These are phyloP conservation scores for Scaptomyza cyrtandrae DNA, from an alignment of 2,888 invertebrate genomes.

Conservation along the genomic window DNA sequence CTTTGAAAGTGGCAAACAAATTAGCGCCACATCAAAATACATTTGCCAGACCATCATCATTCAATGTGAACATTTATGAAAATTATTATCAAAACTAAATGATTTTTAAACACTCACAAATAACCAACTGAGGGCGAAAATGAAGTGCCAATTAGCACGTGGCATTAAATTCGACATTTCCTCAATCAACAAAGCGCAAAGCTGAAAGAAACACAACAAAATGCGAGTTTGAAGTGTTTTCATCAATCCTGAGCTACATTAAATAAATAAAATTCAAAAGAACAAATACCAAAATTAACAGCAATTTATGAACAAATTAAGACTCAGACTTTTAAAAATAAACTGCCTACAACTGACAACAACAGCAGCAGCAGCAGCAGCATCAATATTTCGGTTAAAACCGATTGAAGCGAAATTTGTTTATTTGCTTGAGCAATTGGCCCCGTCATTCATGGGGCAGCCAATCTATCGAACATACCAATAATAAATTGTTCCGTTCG, in stretches of 20 bases:
- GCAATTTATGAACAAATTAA: constrained; percentile 78
- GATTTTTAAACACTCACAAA: constrained; percentile 57
- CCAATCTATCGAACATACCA: constrained; percentile 60
- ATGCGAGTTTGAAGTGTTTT: constrained; percentile 57
- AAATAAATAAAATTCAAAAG: constrained; percentile 74
- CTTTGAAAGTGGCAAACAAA: constrained; percentile 39
- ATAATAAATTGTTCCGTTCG: constrained; percentile 75
- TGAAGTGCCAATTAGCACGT: constrained; percentile 59
- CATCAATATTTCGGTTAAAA: constrained; percentile 35
- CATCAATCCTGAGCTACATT: constrained; percentile 70
- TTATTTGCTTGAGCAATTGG: constrained; percentile 80
- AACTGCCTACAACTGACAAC: constrained; percentile 42
- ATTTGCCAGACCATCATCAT: constrained; percentile 50
- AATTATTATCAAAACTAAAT: constrained; percentile 69
- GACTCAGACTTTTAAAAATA: constrained; percentile 66
- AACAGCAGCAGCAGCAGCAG: neutral
- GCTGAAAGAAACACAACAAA: constrained; percentile 13
- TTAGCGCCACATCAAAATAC: constrained; percentile 51
- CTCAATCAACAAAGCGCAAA: constrained; percentile 61
- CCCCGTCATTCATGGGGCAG: constrained; percentile 66
- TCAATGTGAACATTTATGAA: constrained; percentile 56
- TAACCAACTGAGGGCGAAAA: constrained; percentile 46
- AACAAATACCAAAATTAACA: constrained; percentile 64
- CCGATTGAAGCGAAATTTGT: constrained; percentile 65
- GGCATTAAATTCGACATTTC: constrained; percentile 72